Base-by-base conservation (phyloP, 23 tunicate species). In the Ciona savignyi region DNA sequence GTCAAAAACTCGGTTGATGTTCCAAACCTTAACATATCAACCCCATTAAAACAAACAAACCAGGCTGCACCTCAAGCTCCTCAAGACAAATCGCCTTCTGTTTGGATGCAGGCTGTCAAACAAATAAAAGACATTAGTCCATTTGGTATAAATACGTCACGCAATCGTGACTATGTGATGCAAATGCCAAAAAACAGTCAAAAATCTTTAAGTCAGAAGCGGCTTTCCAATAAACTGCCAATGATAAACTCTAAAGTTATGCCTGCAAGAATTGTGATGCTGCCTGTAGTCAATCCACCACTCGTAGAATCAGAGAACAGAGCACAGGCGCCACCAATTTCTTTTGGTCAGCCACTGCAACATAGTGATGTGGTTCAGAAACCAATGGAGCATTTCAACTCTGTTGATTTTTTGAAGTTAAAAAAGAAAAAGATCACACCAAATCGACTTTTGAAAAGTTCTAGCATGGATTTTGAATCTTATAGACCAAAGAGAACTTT, bases 401-500 rank as follows among this genome's bases (percentile, higher is more conserved):
- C 56, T 42, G 56, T 42, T 9, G 56, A 42, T 15, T 42, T 42
- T 42, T 15, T 42, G 11, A 42, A 42, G 15, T 15, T 42, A 6
- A 42, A 42, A 42, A 42, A 15, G 9, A 15, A 15, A 6, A 6
- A 6, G 9, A 15, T 15, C 15, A 9, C 56, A 15, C 9, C 11
- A 6, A 42, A 42, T 42, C 9, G 56, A 9, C 56, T 42, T 42
- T 15, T 42, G 15, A 42, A 15, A 6, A 42, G 15, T 42, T 42
- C 56, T 6, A 42, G 56, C 9, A 42, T 25, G 24, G 6, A 61
- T 30, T 70, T 69, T 23, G 83, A 78, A 70, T 70, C 75, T n/a
- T 69, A 60, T 60, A 78, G 49, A 27, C 83, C 83, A 32, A 78
- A 78, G 56, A 48, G 68, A 11, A 25, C 20, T 9, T 78, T 78